Percentiles rank a stretch among this genome's conserved stretches.
These are phyloP conservation scores for Telmatherina bonti DNA, from an alignment of 2,797 vertebrate genomes.

Conservation along the genomic window DNA sequence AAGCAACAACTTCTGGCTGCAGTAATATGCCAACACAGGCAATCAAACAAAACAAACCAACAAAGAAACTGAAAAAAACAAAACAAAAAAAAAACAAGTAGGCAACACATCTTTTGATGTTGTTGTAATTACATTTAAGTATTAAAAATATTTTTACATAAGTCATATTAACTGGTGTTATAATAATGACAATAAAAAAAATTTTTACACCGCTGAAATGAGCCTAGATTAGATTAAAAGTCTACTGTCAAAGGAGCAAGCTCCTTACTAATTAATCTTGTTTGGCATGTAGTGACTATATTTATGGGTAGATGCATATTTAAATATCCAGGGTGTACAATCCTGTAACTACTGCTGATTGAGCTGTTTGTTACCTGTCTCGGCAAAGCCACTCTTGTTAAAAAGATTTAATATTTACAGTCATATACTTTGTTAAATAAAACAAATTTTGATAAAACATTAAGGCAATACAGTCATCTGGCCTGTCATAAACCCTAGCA, in stretches of 20 bases:
- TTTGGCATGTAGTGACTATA: background rate
- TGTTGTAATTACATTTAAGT: background rate
- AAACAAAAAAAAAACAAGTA: background rate
- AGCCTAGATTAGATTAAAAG: background rate
- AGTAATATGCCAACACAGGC: no score
- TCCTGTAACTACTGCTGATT: background rate
- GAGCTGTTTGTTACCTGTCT: background rate
- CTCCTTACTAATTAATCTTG: background rate
- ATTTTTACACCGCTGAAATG: no score
- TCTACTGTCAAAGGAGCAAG: background rate
- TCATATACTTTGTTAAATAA: background rate
- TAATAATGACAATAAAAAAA: no score
- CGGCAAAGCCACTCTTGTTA: background rate
- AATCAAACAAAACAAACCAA: no score
- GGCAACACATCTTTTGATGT: background rate
- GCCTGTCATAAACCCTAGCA: conserved; percentile 10
- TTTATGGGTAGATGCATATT: background rate
- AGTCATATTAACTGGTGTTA: no score
- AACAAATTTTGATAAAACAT: conserved; percentile 4
- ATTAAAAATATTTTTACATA: no score
- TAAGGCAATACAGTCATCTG: conserved; percentile 16
- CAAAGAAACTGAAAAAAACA: background rate
- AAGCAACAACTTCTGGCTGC: conserved; percentile 3
- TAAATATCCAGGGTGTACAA: background rate
- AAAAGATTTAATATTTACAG: background rate